Percentiles rank a stretch among this genome's conserved stretches.
Evolutionary conservation across 2,797 vertebrate species (phyloP).

Genomic region (Nannoperca obscura): DNA sequence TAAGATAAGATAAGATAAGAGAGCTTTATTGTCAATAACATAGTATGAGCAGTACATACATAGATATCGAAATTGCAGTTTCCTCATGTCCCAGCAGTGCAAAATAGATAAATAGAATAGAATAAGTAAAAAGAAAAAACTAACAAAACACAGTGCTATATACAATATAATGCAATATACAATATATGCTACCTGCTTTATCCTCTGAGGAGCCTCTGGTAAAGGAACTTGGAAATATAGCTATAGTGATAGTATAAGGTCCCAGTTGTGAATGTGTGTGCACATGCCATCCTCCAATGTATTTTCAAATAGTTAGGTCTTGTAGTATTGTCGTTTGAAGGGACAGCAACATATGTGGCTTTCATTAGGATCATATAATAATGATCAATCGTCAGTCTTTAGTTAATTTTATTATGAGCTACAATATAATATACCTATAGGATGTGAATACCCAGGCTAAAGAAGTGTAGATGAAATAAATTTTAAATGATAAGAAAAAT

Average conservation of each 20-base stretch:
- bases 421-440: too few relatives aligned
- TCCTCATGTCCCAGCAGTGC: too few relatives aligned
- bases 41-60: too few relatives aligned
- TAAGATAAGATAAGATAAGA: too few relatives aligned
- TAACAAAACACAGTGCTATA: too few relatives aligned
- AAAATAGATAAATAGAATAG: too few relatives aligned
- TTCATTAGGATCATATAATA: not conserved
- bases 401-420: too few relatives aligned
- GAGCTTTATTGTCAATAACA: too few relatives aligned
- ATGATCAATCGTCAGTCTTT: too few relatives aligned
- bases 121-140: too few relatives aligned
- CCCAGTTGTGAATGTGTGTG: not conserved
- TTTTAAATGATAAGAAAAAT: not conserved
- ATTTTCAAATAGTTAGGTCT: not conserved
- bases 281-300: not conserved
- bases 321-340: not conserved
- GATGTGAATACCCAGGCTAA: not conserved
- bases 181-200: constrained; percentile 8
- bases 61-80: too few relatives aligned
- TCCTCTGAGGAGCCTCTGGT: not conserved
- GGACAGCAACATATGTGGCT: not conserved
- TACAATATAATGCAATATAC: too few relatives aligned
- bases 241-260: not conserved
- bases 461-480: not conserved
- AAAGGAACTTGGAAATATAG: not conserved